Percentiles rank a stretch among this genome's conserved stretches.
Conservation (phyloP, 2,888 invertebrate genomes). For the Apodemia zela region DNA sequence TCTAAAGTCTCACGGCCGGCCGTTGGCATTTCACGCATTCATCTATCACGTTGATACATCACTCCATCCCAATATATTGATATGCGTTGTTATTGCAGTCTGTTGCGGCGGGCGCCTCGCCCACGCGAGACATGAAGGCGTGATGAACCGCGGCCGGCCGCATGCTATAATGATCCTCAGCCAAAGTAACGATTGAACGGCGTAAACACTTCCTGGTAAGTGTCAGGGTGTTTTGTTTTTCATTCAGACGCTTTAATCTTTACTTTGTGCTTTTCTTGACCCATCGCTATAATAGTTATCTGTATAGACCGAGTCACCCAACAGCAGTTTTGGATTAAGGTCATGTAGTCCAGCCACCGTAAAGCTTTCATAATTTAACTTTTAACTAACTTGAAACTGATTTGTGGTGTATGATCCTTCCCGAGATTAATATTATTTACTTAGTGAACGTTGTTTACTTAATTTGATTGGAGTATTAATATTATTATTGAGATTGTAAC, state of each 20-base stretch:
- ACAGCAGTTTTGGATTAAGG: conserved; percentile 22
- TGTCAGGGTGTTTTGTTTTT: conserved; percentile 78
- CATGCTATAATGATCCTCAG: conserved; percentile 63
- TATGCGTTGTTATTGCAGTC: conserved; percentile 76
- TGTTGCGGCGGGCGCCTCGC: conserved; percentile 65
- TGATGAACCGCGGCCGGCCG: conserved; percentile 77
- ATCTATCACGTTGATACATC: conserved; percentile 67
- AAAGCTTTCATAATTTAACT: neutral
- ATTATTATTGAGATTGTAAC: neutral
- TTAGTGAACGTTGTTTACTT: neutral
- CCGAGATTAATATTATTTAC: neutral
- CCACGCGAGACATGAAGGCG: conserved; percentile 69
- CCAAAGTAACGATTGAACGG: conserved; percentile 78
- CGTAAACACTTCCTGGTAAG: conserved; percentile 78
- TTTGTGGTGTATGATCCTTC: neutral
- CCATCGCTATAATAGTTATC: conserved; percentile 43
- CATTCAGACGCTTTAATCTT: conserved; percentile 75
- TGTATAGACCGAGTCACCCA: conserved; percentile 26
- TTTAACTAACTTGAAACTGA: neutral
- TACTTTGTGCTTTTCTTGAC: conserved; percentile 75
- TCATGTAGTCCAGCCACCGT: neutral
- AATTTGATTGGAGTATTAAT: neutral
- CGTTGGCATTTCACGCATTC: conserved; percentile 71
- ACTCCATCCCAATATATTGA: conserved; percentile 70
- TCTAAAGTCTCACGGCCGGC: conserved; percentile 48